Evolutionary conservation across 2,113 vertebrate genomes (phyloP).

Genomic region (Oryzias curvinotus): DNA sequence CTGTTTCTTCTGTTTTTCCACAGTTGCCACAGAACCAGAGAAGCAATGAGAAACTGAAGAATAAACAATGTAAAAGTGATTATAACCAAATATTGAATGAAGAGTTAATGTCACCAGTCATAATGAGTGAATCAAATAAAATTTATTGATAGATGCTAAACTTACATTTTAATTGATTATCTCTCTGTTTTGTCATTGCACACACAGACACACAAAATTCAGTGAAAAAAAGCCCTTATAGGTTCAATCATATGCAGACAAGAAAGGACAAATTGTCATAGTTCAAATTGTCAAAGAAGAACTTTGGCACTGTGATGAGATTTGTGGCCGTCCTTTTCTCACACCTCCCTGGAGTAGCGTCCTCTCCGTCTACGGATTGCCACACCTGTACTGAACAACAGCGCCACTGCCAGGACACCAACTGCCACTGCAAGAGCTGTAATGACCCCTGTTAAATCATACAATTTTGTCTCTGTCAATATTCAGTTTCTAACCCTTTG

Average conservation of each 20-base stretch:
- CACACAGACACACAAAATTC: too few relatives aligned
- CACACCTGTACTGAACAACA: constrained; percentile 68
- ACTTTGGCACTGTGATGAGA: constrained; percentile 10
- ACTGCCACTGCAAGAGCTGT: constrained; percentile 66
- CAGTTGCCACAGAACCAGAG: constrained; percentile 37
- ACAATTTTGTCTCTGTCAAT: constrained; percentile 2
- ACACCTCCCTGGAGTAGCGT: constrained; percentile 61
- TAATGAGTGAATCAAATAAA: constrained; percentile 56
- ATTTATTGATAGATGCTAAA: constrained; percentile 13
- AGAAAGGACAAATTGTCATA: not conserved
- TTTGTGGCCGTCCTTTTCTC: constrained; percentile 14
- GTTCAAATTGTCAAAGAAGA: not conserved
- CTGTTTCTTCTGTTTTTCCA: constrained; percentile 16
- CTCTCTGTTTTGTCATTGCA: constrained; percentile 14
- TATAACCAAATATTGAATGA: constrained; percentile 32
- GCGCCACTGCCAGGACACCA: constrained; percentile 68
- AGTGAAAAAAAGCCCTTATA: too few relatives aligned
- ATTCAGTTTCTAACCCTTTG: not conserved
- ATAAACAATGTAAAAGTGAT: constrained; percentile 43
- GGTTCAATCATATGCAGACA: too few relatives aligned
- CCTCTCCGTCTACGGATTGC: constrained; percentile 44
- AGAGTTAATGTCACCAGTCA: constrained; percentile 30
- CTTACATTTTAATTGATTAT: constrained; percentile 12
- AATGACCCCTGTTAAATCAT: constrained; percentile 51
- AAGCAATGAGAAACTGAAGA: constrained; percentile 49